Evolutionary conservation across 2,888 invertebrate species (phyloP).

Genomic region (Lasiommata megera): DNA sequence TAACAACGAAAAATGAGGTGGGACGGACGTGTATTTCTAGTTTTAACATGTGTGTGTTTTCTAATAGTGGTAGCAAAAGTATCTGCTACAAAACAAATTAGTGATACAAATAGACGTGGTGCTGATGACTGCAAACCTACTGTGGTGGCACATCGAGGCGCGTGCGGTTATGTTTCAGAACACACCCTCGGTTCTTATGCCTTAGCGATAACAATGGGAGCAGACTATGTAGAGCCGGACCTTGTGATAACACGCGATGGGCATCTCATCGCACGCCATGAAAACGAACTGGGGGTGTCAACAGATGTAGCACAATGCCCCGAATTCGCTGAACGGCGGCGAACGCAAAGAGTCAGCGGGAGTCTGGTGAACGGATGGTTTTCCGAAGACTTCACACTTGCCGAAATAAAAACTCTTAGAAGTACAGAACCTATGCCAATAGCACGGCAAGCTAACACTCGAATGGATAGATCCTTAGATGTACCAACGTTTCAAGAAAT

Average conservation of each 20-base stretch:
- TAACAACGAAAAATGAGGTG: slow-evolving; percentile 1
- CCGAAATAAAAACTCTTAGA: slow-evolving; percentile 63
- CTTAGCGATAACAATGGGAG: slow-evolving; percentile 65
- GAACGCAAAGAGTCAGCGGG: slow-evolving; percentile 57
- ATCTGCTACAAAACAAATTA: background rate
- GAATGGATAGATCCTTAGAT: slow-evolving; percentile 56
- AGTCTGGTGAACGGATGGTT: slow-evolving; percentile 59
- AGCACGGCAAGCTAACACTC: slow-evolving; percentile 61
- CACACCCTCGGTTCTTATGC: slow-evolving; percentile 71
- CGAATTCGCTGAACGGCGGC: slow-evolving; percentile 54
- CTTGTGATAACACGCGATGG: slow-evolving; percentile 69
- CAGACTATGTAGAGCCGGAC: slow-evolving; percentile 71
- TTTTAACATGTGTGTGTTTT: slow-evolving; percentile 11
- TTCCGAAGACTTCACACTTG: slow-evolving; percentile 68
- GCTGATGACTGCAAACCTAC: slow-evolving; percentile 49
- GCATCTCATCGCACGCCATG: slow-evolving; percentile 61
- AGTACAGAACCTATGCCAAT: slow-evolving; percentile 58
- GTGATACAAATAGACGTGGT: slow-evolving; percentile 25
- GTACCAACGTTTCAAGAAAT: slow-evolving; percentile 69
- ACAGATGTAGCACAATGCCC: slow-evolving; percentile 56
- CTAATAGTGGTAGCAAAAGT: background rate
- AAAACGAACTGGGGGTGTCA: slow-evolving; percentile 60
- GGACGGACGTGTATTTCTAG: slow-evolving; percentile 17
- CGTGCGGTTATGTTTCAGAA: slow-evolving; percentile 71
- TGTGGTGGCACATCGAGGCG: slow-evolving; percentile 66